A percentile compares a stretch with the other conserved stretches of the same genome.
Conservation (phyloP, 2,113 vertebrate genomes). For the Conger conger region DNA sequence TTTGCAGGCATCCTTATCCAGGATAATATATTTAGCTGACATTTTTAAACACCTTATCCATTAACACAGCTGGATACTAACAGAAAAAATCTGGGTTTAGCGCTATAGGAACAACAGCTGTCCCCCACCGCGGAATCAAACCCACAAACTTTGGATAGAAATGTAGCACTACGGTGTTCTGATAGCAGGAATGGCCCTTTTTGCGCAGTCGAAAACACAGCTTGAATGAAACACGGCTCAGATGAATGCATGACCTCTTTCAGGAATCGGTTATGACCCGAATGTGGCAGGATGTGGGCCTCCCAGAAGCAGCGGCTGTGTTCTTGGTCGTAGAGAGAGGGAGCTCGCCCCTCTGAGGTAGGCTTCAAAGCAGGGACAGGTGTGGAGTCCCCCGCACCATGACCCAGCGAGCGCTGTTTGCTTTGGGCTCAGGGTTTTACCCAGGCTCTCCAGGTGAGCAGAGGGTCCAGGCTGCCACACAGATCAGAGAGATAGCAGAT, state of each 20-base stretch:
- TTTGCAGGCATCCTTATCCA: neutral
- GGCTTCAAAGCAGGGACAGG: neutral
- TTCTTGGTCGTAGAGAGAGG: neutral
- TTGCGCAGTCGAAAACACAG: neutral
- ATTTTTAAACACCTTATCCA: neutral
- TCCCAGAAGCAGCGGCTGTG: neutral
- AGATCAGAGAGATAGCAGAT: slow-evolving; percentile 4
- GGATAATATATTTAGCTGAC: neutral
- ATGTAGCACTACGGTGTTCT: neutral
- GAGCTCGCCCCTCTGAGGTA: neutral
- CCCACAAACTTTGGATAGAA: neutral
- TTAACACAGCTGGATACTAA: neutral
- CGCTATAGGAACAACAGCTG: neutral
- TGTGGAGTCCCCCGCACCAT: neutral
- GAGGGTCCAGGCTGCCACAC: neutral
- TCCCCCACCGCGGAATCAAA: neutral
- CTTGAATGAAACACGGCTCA: neutral
- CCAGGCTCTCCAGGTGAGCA: slow-evolving; percentile 8
- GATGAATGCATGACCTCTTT: neutral
- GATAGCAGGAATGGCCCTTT: neutral
- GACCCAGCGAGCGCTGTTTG: neutral
- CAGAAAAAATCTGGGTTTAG: neutral
- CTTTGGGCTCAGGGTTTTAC: neutral
- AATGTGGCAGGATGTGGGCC: neutral
- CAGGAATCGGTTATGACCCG: neutral